phyloP scores from a whole-genome alignment of 2,113 vertebrate species.

The Argyrosomus japonicus region DNA sequence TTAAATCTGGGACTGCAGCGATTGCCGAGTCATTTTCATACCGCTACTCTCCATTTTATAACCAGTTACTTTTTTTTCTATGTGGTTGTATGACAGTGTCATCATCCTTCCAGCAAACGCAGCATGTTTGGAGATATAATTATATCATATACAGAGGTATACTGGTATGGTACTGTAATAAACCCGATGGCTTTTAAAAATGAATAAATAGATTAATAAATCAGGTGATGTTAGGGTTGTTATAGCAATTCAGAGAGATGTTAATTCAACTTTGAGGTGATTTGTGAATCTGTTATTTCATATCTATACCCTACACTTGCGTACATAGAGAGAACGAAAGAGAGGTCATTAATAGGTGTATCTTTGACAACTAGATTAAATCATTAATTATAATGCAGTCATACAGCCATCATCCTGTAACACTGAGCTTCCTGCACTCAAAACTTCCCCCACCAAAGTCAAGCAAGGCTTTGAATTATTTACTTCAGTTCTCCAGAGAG shows the following conservation, averaged over 20 bases:
- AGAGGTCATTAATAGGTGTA: not conserved
- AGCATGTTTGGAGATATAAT: conserved; percentile 1
- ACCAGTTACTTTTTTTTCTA: not conserved
- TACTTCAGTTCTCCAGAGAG: conserved; percentile 50
- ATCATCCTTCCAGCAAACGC: conserved; percentile 5
- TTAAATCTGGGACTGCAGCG: conserved; percentile 44
- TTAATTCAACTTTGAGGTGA: not conserved
- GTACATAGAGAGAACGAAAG: not conserved
- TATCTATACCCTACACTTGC: not conserved
- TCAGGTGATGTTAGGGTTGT: not conserved
- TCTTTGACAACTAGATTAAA: conserved; percentile 20
- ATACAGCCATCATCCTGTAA: conserved; percentile 26
- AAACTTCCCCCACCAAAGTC: conserved; percentile 37
- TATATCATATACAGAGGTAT: not conserved
- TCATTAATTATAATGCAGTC: conserved; percentile 32
- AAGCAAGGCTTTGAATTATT: conserved; percentile 65
- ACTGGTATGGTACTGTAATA: not conserved
- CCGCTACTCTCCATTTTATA: conserved; percentile 15
- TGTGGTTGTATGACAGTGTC: not conserved
- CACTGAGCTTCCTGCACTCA: conserved; percentile 12
- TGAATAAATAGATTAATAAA: not conserved
- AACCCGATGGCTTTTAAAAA: not conserved
- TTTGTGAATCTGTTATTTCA: not conserved
- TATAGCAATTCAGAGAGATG: not conserved
- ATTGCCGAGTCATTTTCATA: conserved; percentile 28